phyloP scores from a whole-genome alignment of 2,797 vertebrate species.

The Neosilurus mollespiculum region DNA sequence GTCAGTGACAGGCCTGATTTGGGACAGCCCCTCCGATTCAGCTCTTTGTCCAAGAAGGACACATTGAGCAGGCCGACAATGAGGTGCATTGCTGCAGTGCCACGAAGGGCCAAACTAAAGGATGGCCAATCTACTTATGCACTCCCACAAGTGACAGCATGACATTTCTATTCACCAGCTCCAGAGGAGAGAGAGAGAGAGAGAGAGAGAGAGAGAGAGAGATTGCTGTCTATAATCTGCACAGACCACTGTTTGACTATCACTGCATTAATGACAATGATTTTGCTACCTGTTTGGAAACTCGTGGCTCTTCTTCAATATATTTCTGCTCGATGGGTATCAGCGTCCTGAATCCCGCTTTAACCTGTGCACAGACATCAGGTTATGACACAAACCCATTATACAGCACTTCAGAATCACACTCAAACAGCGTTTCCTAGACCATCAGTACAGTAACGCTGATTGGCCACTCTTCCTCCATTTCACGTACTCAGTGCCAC shows the following conservation, averaged over 20 bases:
- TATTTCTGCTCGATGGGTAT: conserved; percentile 96
- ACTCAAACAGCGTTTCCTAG: background rate
- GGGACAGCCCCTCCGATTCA: conserved; percentile 78
- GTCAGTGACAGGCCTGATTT: conserved; percentile 78
- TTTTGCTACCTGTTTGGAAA: conserved; percentile 94
- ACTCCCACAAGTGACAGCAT: conserved; percentile 79
- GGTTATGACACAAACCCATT: conserved; percentile 2
- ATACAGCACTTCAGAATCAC: background rate
- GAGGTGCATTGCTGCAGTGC: conserved; percentile 77
- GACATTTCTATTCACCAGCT: conserved; percentile 82
- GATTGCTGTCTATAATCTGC: conserved; percentile 29
- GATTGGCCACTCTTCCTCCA: conserved; percentile 44
- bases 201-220: conserved; percentile 51
- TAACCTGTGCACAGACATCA: conserved; percentile 77
- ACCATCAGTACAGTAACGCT: background rate
- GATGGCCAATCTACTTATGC: conserved; percentile 82
- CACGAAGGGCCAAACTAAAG: conserved; percentile 76
- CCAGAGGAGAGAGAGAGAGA: conserved; percentile 46
- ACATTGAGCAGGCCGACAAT: conserved; percentile 81
- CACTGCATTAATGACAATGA: background rate
- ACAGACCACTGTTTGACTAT: conserved; percentile 1
- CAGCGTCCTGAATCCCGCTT: conserved; percentile 92
- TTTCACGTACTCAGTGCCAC: conserved; percentile 47
- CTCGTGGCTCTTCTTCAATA: conserved; percentile 93
- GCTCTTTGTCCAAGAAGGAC: conserved; percentile 74